These are phyloP conservation scores for Chloebia gouldiae DNA, from an alignment of 2,113 vertebrate species.

Conservation along the genomic window DNA sequence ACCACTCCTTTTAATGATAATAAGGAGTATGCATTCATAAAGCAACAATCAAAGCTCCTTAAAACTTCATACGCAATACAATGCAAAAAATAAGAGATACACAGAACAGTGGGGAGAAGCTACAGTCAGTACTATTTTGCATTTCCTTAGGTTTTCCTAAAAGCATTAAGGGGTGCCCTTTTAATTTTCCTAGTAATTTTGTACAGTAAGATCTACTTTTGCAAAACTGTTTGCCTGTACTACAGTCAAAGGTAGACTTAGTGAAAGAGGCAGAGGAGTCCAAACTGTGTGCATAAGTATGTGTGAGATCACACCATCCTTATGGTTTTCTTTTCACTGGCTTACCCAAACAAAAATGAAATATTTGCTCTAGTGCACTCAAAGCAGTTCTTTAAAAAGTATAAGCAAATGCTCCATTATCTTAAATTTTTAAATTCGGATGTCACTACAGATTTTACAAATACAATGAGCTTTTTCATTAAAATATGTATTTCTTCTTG, in stretches of 20 bases:
- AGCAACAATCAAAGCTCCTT: background rate
- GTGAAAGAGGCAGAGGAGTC: background rate
- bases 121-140: background rate
- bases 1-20: background rate
- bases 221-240: background rate
- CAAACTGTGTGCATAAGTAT: fast-evolving
- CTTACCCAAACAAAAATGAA: background rate
- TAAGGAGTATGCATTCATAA: background rate
- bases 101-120: background rate
- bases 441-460: background rate
- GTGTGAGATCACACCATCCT: background rate
- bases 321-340: background rate
- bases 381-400: background rate
- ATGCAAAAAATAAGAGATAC: background rate
- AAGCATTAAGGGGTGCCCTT: background rate
- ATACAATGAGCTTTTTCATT: background rate
- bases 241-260: background rate
- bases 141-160: background rate
- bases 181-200: background rate
- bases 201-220: background rate
- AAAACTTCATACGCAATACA: background rate
- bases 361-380: background rate
- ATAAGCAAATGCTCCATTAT: background rate
- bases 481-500: background rate
- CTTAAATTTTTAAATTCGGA: background rate